phyloP scores from a whole-genome alignment of 1,140 invertebrate genomes.

The Calycopis cecrops region DNA sequence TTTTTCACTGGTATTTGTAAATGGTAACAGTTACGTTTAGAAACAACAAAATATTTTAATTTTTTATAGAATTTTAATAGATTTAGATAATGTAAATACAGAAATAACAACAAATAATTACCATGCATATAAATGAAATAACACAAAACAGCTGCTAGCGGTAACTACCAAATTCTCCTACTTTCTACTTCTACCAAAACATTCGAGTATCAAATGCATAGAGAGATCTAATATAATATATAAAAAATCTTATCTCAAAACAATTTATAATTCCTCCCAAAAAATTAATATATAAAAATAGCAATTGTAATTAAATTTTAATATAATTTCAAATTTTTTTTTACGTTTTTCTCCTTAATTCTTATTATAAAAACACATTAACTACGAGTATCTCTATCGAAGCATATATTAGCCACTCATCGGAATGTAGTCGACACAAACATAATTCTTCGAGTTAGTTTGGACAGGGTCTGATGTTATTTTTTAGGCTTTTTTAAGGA shows the following conservation, averaged over 20 bases:
- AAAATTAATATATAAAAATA: background rate
- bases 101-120: constrained; percentile 6
- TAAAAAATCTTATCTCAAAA: constrained; percentile 13
- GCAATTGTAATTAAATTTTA: background rate
- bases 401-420: background rate
- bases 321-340: background rate
- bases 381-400: too few species aligned
- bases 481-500: constrained; percentile 69
- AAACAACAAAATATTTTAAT: too few species aligned
- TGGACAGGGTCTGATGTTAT: constrained; percentile 40
- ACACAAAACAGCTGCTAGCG: constrained; percentile 14
- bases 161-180: constrained; percentile 6
- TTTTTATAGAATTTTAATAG: too few species aligned
- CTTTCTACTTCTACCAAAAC: constrained; percentile 30
- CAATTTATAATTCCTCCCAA: too few species aligned
- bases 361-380: too few species aligned
- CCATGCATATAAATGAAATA: constrained; percentile 6
- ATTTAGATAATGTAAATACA: too few species aligned
- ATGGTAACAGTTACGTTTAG: too few species aligned
- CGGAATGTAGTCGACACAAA: constrained; percentile 39
- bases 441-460: constrained; percentile 34
- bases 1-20: too few species aligned
- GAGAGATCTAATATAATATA: constrained; percentile 42
- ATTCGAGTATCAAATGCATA: constrained; percentile 53
- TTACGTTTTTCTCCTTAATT: too few species aligned